Conservation (phyloP, 92 coral and sea anemone species). For the Paramuricea clavata region DNA sequence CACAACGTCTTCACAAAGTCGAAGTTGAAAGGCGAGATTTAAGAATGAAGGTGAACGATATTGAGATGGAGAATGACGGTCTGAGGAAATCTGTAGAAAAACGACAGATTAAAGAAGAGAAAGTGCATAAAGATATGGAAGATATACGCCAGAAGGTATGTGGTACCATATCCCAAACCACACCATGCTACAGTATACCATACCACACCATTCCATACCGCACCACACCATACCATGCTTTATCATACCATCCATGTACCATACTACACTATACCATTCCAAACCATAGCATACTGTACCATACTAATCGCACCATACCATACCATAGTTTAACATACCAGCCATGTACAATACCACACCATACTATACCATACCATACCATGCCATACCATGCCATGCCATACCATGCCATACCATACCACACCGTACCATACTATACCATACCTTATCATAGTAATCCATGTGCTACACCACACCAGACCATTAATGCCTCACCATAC, state of each 20-base stretch:
- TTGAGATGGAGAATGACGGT: constrained; percentile 76
- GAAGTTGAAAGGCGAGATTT: constrained; percentile 93
- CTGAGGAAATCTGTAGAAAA: constrained; percentile 61
- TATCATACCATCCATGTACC: neutral
- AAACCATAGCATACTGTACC: neutral
- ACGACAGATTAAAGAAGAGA: constrained; percentile 67
- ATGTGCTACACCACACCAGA: neutral
- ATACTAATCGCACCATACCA: neutral
- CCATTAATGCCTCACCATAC: too few species aligned
- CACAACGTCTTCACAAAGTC: constrained; percentile 96
- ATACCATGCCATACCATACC: too few species aligned
- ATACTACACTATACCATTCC: neutral
- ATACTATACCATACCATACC: too few species aligned
- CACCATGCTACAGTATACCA: neutral
- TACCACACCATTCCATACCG: neutral
- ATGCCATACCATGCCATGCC: too few species aligned
- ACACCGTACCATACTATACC: neutral
- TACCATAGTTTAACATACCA: too few species aligned
- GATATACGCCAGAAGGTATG: constrained; percentile 30
- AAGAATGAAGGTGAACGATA: constrained; percentile 79
- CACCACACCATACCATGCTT: too few species aligned
- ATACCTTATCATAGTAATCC: neutral
- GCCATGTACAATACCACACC: too few species aligned
- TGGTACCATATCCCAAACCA: neutral
- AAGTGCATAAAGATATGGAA: constrained; percentile 3